Evolutionary conservation across 2,113 vertebrate genomes (phyloP).

Genomic region (Colistium nudipinnis): DNA sequence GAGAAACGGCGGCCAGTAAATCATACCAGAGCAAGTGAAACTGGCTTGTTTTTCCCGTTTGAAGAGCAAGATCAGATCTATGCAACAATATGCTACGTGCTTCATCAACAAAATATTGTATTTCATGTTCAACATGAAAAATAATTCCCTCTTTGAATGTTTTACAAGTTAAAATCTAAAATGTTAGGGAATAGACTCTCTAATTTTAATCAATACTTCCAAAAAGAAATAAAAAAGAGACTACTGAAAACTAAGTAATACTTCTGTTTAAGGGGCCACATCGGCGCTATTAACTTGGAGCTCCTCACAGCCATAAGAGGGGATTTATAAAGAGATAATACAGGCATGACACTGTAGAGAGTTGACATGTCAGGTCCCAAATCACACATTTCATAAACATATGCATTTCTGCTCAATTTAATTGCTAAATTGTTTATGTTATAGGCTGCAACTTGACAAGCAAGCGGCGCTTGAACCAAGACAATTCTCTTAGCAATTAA

Average conservation of each 20-base stretch:
- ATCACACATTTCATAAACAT: slow-evolving; percentile 30
- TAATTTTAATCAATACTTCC: slow-evolving; percentile 6
- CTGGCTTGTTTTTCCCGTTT: slow-evolving; percentile 22
- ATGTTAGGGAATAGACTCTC: not conserved
- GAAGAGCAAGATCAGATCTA: slow-evolving; percentile 33
- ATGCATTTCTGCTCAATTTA: slow-evolving; percentile 37
- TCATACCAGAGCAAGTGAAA: slow-evolving; percentile 5
- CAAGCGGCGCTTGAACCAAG: not conserved
- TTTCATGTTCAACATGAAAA: not conserved
- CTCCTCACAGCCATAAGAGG: slow-evolving; percentile 1
- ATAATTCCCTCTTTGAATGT: slow-evolving; percentile 1
- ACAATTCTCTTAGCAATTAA: slow-evolving; percentile 50
- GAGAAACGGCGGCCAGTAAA: slow-evolving; percentile 23
- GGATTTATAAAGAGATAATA: slow-evolving; percentile 33
- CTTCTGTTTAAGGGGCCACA: not conserved
- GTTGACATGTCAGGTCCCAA: slow-evolving; percentile 27
- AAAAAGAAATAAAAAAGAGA: not conserved
- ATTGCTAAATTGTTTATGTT: slow-evolving; percentile 33
- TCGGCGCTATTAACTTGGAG: slow-evolving; percentile 16
- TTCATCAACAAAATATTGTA: slow-evolving; percentile 5
- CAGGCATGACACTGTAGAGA: slow-evolving; percentile 37
- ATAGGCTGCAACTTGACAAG: not conserved
- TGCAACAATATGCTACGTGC: slow-evolving; percentile 20
- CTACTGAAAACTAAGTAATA: not conserved
- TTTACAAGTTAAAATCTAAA: not conserved